Evolutionary conservation across 2,888 invertebrate genomes (phyloP).

Genomic region (Tetropium fuscum): DNA sequence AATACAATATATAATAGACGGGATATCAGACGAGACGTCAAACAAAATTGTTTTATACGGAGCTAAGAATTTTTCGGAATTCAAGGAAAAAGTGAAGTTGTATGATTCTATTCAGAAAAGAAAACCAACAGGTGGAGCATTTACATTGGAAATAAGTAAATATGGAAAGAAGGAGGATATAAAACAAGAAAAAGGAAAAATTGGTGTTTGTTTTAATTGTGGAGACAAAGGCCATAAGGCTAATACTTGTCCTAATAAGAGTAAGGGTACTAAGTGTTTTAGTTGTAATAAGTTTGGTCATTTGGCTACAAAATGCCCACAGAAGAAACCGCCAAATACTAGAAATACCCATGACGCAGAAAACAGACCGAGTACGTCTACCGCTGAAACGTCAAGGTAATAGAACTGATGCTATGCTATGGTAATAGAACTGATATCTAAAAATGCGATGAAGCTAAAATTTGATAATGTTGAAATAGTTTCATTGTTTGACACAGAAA

Average conservation of each 20-base stretch:
- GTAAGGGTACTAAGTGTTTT: conserved; percentile 42
- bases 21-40: conserved; percentile 36
- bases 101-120: conserved; percentile 33
- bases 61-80: conserved; percentile 33
- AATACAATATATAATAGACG: conserved; percentile 43
- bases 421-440: too few species aligned
- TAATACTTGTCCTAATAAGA: conserved; percentile 27
- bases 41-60: conserved; percentile 42
- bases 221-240: conserved; percentile 31
- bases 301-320: conserved; percentile 30
- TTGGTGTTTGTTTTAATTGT: conserved; percentile 27
- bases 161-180: not conserved
- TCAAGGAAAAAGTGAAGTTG: conserved; percentile 39
- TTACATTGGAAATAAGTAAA: too few species aligned
- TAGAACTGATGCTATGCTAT: too few species aligned
- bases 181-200: not conserved
- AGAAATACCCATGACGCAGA: not conserved
- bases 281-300: conserved; percentile 40
- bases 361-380: too few species aligned
- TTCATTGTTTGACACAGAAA: too few species aligned
- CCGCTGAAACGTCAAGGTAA: too few species aligned
- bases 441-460: too few species aligned
- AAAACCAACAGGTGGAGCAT: too few species aligned
- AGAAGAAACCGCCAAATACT: conserved; percentile 6
- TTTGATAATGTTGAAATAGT: too few species aligned